Base-by-base conservation (phyloP, 2,797 vertebrate genomes). In the Pseudochirops corinnae region DNA sequence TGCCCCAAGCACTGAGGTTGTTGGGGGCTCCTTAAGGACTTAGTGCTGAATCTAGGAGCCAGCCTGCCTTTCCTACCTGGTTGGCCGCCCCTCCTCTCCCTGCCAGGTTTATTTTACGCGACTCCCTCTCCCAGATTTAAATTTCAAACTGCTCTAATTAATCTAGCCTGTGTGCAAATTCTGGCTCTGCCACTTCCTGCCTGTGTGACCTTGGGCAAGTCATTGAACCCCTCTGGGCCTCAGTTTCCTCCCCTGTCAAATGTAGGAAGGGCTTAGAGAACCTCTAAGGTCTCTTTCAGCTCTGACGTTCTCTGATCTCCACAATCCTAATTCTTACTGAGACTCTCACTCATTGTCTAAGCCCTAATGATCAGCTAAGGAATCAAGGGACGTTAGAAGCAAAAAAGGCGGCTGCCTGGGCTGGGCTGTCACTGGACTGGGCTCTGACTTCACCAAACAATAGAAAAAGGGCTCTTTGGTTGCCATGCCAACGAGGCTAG, bases 151-250 rank as follows among this genome's bases (percentile, higher is more conserved):
- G 74, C 39, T 87, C 10, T 87, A 87, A 87, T 87, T 87, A 87
- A 87, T 87, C 74, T 87, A 91, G 26, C 91, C 50, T 33, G 56
- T 93, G 87, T 96, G 91, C 9, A 7, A 91, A 87, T 90, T n/a
- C 87, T 94, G 56, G n/a, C 52, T 94, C 26, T 94, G 67, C 67
- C 56, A 52, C 60, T 91, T 52, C 39, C 3, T 57, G 57, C 21
- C 90, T 92, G 18, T 92, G 50, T 93, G 92, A 58, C 24, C 60
- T 0, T 58, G 91, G 74, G 87, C 33, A 94, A 55, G 56, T n/a
- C 60, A 52, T 3, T 52, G 93, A 50, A 67, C 39, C 95, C 87
- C 50, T 87, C 28, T 95, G 24, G 74, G 31, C 33, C 16, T 95
- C 12, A 14, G 52, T 91, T 91, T 92, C 90, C 56, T 94, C 29